These are phyloP conservation scores for Diorhabda carinulata DNA, from an alignment of 1,140 invertebrate species.

Conservation along the genomic window DNA sequence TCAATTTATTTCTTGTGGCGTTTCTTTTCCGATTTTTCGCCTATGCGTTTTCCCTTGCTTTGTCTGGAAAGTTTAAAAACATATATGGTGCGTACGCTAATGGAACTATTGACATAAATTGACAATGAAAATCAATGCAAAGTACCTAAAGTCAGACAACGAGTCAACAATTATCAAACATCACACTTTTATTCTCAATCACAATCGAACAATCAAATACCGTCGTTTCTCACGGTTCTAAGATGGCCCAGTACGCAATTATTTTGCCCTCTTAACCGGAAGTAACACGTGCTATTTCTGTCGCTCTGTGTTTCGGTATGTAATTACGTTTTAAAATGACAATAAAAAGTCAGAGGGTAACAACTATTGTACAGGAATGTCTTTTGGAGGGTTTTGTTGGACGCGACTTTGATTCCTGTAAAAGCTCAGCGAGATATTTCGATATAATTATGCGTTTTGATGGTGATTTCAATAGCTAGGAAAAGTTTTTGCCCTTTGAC, in stretches of 20 bases:
- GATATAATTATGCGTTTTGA: slow-evolving; percentile 31
- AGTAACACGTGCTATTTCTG: slow-evolving; percentile 32
- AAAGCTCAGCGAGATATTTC: slow-evolving; percentile 27
- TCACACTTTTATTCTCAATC: not conserved
- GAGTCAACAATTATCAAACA: slow-evolving; percentile 1
- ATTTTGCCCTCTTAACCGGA: slow-evolving; percentile 33
- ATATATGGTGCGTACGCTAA: no score
- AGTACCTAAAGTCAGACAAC: not conserved
- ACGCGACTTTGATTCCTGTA: slow-evolving; percentile 27
- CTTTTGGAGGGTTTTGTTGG: slow-evolving; percentile 19
- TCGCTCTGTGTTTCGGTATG: slow-evolving; percentile 25
- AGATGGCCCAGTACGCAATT: slow-evolving; percentile 29
- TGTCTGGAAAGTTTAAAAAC: no score
- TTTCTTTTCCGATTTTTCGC: no score
- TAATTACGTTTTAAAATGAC: slow-evolving; percentile 29
- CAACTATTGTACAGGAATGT: slow-evolving; percentile 30
- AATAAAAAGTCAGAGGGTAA: slow-evolving; percentile 30
- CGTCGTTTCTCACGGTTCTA: slow-evolving; percentile 30
- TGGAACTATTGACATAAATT: no score
- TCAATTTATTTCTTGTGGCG: no score
- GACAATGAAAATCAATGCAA: not conserved
- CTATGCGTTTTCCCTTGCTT: no score
- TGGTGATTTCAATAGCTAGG: slow-evolving; percentile 16
- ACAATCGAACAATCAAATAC: not conserved
- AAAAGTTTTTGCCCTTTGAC: slow-evolving; percentile 5